Base-by-base conservation (phyloP, 2,888 invertebrate genomes). In the Arrhopalites spinosus region DNA sequence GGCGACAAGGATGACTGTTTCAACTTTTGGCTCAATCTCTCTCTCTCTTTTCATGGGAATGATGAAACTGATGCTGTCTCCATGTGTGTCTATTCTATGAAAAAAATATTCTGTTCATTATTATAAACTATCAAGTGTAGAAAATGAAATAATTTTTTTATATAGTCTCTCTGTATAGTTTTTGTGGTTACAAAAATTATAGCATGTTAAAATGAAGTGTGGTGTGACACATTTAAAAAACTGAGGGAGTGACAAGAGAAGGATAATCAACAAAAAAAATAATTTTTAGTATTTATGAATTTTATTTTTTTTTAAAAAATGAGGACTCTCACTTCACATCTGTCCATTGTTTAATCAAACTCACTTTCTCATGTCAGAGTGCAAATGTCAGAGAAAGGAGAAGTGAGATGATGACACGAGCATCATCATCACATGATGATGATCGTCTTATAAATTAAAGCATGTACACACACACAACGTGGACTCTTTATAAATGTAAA, bases 301-400 rank as follows among this genome's bases (percentile, higher is more conserved):
- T 36, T 36, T n/a, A n/a, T n/a, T n/a, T n/a, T n/a, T n/a, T n/a
- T n/a, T n/a, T n/a, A n/a, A 36, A 36, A 36, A 36, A 3, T 36
- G 36, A 36, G 36, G 11, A 36, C 36, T 36, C 36, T 36, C 36
- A n/a, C 53, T n/a, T 53, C 53, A 53, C 53, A 53, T 53, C n/a
- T 53, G 53, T n/a, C 53, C 23, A 53, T 53, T 53, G 53, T 53
- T 53, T 36, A 7, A n/a, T 23, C 53, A 53, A 53, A 53, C n/a
- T 53, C 23, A 53, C 23, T 53, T 53, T 53, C 53, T n/a, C 53
- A 53, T 53, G 53, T 53, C 53, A n/a, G 23, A 53, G 5, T 53
- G 17, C 20, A 20, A 8, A 53, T n/a, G n/a, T 8, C n/a, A 53
- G n/a, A 53, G n/a, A 53, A 23, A 1, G 20, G 11, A 1, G 23